Base-by-base conservation (phyloP, 2,797 vertebrate genomes). In the Furcifer pardalis region DNA sequence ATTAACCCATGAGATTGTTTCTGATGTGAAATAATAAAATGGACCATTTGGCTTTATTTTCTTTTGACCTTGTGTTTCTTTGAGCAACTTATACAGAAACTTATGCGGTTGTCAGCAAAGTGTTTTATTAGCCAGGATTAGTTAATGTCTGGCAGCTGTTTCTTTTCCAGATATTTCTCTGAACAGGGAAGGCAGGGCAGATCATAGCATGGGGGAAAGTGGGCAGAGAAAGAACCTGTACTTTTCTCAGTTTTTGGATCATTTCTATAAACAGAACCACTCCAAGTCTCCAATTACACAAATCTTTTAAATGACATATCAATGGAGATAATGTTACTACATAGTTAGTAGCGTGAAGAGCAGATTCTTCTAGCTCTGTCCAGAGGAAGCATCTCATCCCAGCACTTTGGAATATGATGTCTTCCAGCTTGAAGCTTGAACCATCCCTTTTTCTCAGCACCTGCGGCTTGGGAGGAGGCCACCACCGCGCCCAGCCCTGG, bases 11-110 rank as follows among this genome's bases (percentile, higher is more conserved):
- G 49, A 23, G 1, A 30, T 32, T 89, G 35, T 46, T 76, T 82
- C 1, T 7, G 72, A 52, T 72, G 35, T 66, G 27, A 91, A 91
- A 89, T 87, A 89, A 86, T 95, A 92, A 94, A 93, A 95, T 82
- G 92, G 91, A 17, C 77, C 87, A 65, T 94, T 95, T 91, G 88
- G 81, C 86, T 95, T 95, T 91, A 95, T 92, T 87, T 93, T 89
- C 88, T 76, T 86, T 40, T 92, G 81, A 94, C 88, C 87, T 94
- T 94, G 90, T 83, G 84, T 79, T 86, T 84, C 59, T 71, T 76
- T 42, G 12, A 86, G 23, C 21, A 85, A 87, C 72, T 85, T 86
- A 21, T 40, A 83, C 90, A 8, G 40, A 89, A 89, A 86, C 30
- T 25, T 86, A 17, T 19, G 35, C 79, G 89, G 72, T 75, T 23